Evolutionary conservation across 2,888 invertebrate genomes (phyloP), one percentile per base, ranked within the genome.

Genomic region (Trichogramma evanescens): DNA sequence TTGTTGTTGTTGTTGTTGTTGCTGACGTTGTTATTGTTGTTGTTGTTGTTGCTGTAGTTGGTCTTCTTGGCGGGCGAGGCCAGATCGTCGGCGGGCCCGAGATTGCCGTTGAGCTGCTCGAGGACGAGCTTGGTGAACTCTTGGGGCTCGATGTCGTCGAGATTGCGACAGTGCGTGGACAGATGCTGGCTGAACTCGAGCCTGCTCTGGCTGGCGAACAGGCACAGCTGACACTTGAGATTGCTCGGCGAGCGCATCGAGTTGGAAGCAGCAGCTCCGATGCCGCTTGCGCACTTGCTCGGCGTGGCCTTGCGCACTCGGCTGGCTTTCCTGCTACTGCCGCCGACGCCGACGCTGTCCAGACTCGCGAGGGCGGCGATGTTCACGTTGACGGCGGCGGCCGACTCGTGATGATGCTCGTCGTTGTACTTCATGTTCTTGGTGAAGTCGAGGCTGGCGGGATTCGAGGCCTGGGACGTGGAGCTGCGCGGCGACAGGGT

Each of bases 41-140:
- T 54, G 9, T 5, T 54, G 55, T 67, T 56, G 61, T 64, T n/a
- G 6, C 2, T 5, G 4, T 69, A 56, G 61, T 72, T 71, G 66
- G 84, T 83, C 59, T 79, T 80, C 64, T 81, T 81, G 60, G 79
- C 76, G 71, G 83, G 66, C 65, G 78, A 77, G 74, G 77, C 81
- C 55, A 70, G 13, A 41, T 7, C 10, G 66, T 61, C 86, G 74
- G 48, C 81, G 73, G 49, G 57, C 4, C 63, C 63, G 5, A 82
- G 82, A 65, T 81, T 43, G 9, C 58, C 6, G n/a, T 2, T 53
- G 80, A 41, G 79, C 80, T 65, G 82, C 76, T 72, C 82, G 82
- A 70, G 81, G 79, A 73, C 83, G 80, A 72, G 80, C 74, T 43
- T 81, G 74, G 72, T 83, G 83, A 66, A 81, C 77, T 74, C 82